Evolutionary conservation across 2,888 invertebrate species (phyloP).

Genomic region (Lasioglossum oenotherae): DNA sequence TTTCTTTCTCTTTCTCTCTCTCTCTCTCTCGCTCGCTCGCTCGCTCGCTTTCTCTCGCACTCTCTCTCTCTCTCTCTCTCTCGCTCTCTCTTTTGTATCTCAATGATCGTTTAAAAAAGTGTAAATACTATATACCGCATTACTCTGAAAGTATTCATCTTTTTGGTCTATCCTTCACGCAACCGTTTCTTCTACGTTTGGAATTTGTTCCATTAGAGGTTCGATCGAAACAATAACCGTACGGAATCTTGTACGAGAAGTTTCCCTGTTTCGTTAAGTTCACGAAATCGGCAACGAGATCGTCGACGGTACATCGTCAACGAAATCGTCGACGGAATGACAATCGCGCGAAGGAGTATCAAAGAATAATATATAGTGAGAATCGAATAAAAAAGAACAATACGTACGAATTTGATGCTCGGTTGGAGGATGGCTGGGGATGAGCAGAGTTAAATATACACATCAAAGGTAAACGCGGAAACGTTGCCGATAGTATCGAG

Average conservation of each 20-base stretch:
- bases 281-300: neutral
- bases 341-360: constrained; percentile 2
- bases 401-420: neutral
- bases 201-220: constrained; percentile 4
- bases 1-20: constrained; percentile 18
- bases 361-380: neutral
- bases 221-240: constrained; percentile 21
- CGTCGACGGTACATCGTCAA: neutral
- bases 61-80: constrained; percentile 12
- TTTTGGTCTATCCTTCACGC: constrained; percentile 49
- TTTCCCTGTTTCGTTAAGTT: constrained; percentile 7
- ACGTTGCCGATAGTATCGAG: constrained; percentile 22
- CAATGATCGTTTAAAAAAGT: constrained; percentile 36
- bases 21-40: constrained; percentile 9
- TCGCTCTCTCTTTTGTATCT: constrained; percentile 15
- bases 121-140: constrained; percentile 31
- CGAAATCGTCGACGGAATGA: constrained; percentile 1
- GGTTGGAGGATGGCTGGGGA: neutral
- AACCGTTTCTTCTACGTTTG: constrained; percentile 26
- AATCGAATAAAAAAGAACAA: neutral
- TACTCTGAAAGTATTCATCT: constrained; percentile 27
- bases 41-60: constrained; percentile 10
- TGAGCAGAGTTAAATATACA: constrained; percentile 32
- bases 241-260: constrained; percentile 3
- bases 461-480: constrained; percentile 17